A percentile compares a stretch with the other conserved stretches of the same genome.
Conservation (phyloP, 2,888 invertebrate species). For the Drosophila kanekoi region DNA sequence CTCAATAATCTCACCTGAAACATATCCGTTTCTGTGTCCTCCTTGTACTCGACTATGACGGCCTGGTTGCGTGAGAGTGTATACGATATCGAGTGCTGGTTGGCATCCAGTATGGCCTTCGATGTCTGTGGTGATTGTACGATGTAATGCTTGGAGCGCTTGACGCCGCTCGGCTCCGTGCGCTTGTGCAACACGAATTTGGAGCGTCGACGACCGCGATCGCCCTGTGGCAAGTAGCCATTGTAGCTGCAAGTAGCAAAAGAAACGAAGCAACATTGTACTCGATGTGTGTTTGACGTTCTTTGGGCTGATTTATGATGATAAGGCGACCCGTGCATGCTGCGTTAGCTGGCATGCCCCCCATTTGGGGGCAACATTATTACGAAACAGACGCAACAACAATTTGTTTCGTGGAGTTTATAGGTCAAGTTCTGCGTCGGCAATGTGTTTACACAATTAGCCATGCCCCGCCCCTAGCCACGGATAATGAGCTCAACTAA, state of each 20-base stretch:
- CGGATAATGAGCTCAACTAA: constrained; percentile 57
- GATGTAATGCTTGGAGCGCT: constrained; percentile 97
- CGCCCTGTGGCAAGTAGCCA: constrained; percentile 96
- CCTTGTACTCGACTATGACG: constrained; percentile 98
- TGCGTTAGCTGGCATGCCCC: no score
- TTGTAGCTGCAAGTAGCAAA: constrained; percentile 90
- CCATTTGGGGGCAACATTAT: constrained; percentile 34
- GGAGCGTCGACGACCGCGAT: constrained; percentile 96
- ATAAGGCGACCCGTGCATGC: no score
- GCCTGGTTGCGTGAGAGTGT: constrained; percentile 98
- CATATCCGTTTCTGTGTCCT: constrained; percentile 99
- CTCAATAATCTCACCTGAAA: constrained; percentile 97
- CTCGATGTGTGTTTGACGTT: constrained; percentile 18
- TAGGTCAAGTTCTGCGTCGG: constrained; percentile 71
- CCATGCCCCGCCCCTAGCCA: constrained; percentile 14
- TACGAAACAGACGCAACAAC: constrained; percentile 27
- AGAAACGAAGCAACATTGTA: constrained; percentile 11
- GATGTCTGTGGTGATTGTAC: constrained; percentile 98
- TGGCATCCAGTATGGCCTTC: constrained; percentile 96
- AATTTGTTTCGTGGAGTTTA: constrained; percentile 43
- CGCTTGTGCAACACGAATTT: constrained; percentile 96
- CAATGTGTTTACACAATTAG: constrained; percentile 62
- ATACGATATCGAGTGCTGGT: constrained; percentile 98
- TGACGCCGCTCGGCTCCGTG: constrained; percentile 95
- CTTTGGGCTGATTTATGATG: constrained; percentile 49